Conservation (phyloP, 2,113 vertebrate genomes). For the Hippocampus abdominalis region DNA sequence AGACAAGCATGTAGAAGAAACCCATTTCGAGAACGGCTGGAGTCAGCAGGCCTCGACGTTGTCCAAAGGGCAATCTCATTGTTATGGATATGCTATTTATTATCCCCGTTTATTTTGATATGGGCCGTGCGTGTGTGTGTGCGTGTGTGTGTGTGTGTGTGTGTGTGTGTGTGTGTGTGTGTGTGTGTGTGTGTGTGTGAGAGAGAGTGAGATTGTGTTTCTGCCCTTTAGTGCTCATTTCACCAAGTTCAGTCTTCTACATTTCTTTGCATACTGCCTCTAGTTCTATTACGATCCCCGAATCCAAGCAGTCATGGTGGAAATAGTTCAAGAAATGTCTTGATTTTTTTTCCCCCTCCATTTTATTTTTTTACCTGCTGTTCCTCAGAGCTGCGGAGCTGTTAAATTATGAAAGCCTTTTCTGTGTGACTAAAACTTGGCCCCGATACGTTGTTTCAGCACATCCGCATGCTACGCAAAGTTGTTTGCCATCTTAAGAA, state of each 20-base stretch:
- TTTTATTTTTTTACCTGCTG: slow-evolving; percentile 1
- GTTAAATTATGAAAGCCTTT: slow-evolving; percentile 20
- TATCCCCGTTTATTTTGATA: slow-evolving; percentile 49
- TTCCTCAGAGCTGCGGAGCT: slow-evolving; percentile 9
- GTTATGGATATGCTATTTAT: slow-evolving; percentile 65
- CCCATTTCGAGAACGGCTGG: slow-evolving; percentile 65
- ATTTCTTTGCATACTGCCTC: slow-evolving; percentile 15
- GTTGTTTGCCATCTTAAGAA: not conserved
- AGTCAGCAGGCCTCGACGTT: slow-evolving; percentile 65
- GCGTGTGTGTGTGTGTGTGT: not conserved
- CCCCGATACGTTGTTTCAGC: slow-evolving; percentile 3
- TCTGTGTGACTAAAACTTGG: slow-evolving; percentile 3
- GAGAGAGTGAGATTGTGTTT: not conserved
- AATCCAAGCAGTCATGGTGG: not conserved
- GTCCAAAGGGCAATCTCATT: slow-evolving; percentile 66
- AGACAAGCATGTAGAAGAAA: slow-evolving; percentile 62
- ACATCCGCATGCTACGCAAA: not conserved
- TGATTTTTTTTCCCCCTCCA: not conserved
- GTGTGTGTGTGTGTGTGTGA: not conserved
- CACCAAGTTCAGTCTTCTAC: slow-evolving; percentile 1
- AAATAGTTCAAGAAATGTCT: not conserved
- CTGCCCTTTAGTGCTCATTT: slow-evolving; percentile 42
- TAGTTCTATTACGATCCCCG: not conserved
- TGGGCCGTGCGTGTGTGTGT: not conserved
- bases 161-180: not conserved